Base-by-base conservation (phyloP, 64 coral and sea anemone species). In the Montipora cactus region DNA sequence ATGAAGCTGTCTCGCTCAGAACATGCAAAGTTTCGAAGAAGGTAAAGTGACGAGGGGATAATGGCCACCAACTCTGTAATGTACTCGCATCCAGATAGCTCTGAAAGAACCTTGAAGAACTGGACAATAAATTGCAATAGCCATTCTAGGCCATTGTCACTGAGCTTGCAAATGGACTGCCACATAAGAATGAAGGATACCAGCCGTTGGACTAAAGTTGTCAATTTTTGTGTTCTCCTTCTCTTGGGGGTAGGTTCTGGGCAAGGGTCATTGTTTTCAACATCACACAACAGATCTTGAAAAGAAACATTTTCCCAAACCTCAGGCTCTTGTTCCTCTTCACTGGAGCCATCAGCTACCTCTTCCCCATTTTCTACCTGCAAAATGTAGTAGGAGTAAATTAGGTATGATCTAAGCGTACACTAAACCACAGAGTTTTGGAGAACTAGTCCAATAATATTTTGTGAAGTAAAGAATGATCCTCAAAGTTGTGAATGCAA, bases 71-170 rank as follows among this genome's bases (percentile, higher is more conserved):
- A 14, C 61, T 66, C 61, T 18, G 10, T 14, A 66, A 66, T 8
- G 61, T 66, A 66, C 15, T 66, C 61, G 15, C 15, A 66, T 4
- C 61, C 61, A 66, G 61, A 77, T 77, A 77, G 10, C 22, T 77
- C 13, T 10, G 75, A 9, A 73, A 89, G 69, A 7, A 49, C 51
- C 49, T 76, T 75, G 8, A 89, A 73, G 47, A 89, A 77, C 47
- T 89, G 73, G 3, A 58, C 55, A 23, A 75, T 15, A 52, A 89
- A 89, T 11, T 73, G 69, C 5, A 89, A 19, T 47, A 89, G 19
- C 87, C 87, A 89, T 76, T 67, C 73, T 55, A 89, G 48, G 14
- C 87, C 87, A 76, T 89, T 59, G 49, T 89, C 87, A 89, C 87
- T 89, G n/a, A 89, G 9, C 18, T 89, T 67, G 71, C 87, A 89